A percentile compares a stretch with the other conserved stretches of the same genome.
Evolutionary conservation across 2,888 invertebrate genomes (phyloP).

Genomic region (Melinaea marsaeus): DNA sequence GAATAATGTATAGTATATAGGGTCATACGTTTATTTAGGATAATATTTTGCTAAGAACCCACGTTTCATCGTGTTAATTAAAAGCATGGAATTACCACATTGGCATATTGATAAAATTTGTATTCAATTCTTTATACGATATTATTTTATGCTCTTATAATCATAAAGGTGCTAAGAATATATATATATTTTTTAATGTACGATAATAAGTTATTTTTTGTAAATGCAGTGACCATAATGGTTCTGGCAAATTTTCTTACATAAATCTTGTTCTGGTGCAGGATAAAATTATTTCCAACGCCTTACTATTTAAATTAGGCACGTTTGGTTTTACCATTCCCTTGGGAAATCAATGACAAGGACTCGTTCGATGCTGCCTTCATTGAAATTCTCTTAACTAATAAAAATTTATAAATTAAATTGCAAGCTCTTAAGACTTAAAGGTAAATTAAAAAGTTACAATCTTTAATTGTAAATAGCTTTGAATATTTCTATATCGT

Average conservation of each 20-base stretch:
- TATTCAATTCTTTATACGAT: not conserved
- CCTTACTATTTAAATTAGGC: slow-evolving; percentile 53
- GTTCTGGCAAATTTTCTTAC: too few species aligned
- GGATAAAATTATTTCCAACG: slow-evolving; percentile 24
- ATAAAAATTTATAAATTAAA: slow-evolving; percentile 50
- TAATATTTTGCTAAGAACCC: slow-evolving; percentile 58
- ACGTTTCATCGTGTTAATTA: slow-evolving; percentile 53
- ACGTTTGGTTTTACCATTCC: slow-evolving; percentile 62
- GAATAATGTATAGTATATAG: slow-evolving; percentile 60
- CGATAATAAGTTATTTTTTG: too few species aligned
- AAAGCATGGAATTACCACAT: slow-evolving; percentile 37
- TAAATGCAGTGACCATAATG: too few species aligned
- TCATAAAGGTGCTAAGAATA: too few species aligned
- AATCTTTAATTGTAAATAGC: too few species aligned
- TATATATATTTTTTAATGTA: too few species aligned
- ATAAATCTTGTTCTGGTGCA: not conserved
- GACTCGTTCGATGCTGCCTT: slow-evolving; percentile 46
- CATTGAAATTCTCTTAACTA: slow-evolving; percentile 47
- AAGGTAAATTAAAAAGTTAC: too few species aligned
- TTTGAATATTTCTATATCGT: too few species aligned
- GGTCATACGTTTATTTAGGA: slow-evolving; percentile 63
- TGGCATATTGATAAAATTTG: slow-evolving; percentile 21
- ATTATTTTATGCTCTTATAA: too few species aligned
- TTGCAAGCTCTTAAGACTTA: slow-evolving; percentile 9
- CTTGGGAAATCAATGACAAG: slow-evolving; percentile 67